These are phyloP conservation scores for Resseliella maxima DNA, from an alignment of 2,888 invertebrate genomes.

Conservation along the genomic window DNA sequence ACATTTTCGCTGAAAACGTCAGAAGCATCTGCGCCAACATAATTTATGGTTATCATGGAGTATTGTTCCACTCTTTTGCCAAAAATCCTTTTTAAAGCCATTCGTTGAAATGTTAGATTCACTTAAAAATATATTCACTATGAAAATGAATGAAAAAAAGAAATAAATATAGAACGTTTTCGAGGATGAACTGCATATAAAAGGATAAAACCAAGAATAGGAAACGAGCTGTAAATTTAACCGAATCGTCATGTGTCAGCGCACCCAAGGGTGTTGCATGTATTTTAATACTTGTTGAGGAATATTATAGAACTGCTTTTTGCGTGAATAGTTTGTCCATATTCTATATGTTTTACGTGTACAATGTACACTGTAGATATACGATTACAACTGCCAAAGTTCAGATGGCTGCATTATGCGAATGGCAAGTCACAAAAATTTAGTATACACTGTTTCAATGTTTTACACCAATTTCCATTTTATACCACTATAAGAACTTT, in stretches of 20 bases:
- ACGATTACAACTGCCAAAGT: background rate
- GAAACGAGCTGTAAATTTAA: slow-evolving; percentile 35
- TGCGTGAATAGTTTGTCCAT: background rate
- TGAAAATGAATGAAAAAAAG: background rate
- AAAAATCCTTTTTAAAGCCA: background rate
- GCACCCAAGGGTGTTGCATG: background rate
- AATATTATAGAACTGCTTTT: background rate
- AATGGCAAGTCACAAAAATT: background rate
- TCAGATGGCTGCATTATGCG: background rate
- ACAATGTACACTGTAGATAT: too few relatives aligned
- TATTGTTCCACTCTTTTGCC: slow-evolving; percentile 17
- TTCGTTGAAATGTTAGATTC: slow-evolving; percentile 1
- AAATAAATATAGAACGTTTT: background rate
- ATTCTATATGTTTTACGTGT: background rate
- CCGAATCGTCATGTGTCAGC: slow-evolving; percentile 4
- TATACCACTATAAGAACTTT: background rate
- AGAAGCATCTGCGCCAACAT: slow-evolving; percentile 31
- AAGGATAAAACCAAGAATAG: background rate
- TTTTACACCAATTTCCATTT: background rate
- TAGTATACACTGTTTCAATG: background rate
- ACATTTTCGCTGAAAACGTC: slow-evolving; percentile 20
- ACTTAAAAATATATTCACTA: background rate
- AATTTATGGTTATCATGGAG: background rate
- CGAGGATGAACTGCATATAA: background rate
- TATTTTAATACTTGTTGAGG: background rate